phyloP scores from a whole-genome alignment of 2,797 vertebrate genomes.

The Parauchenoglanis ngamensis region DNA sequence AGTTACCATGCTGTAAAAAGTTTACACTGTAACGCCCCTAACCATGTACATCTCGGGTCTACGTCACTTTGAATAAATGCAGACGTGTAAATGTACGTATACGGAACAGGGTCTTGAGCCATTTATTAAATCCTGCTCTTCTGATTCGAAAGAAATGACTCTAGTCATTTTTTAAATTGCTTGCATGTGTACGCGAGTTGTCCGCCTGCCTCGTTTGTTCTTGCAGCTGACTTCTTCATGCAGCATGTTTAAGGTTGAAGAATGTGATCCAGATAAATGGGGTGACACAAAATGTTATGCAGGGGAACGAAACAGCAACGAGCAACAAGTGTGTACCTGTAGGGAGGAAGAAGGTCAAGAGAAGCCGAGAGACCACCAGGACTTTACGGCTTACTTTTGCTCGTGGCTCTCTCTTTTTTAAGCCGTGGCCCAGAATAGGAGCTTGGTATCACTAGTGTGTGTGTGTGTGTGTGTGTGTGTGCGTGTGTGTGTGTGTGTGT shows the following conservation, averaged over 20 bases:
- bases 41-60: background rate
- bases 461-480: conserved; percentile 47
- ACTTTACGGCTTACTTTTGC: conserved; percentile 63
- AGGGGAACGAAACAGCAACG: conserved; percentile 4
- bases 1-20: background rate
- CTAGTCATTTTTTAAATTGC: background rate
- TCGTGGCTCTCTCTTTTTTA: conserved; percentile 60
- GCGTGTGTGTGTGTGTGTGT: conserved; percentile 44
- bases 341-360: conserved; percentile 54
- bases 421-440: conserved; percentile 72
- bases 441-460: conserved; percentile 66
- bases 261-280: conserved; percentile 32
- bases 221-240: conserved; percentile 8
- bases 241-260: conserved; percentile 23
- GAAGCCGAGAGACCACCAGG: conserved; percentile 73
- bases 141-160: conserved; percentile 7
- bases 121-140: background rate
- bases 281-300: background rate
- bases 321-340: conserved; percentile 39
- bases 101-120: background rate
- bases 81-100: background rate
- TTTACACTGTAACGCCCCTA: background rate
- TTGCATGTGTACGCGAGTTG: background rate
- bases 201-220: background rate
- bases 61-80: background rate